Conservation (phyloP, 2,888 invertebrate species). For the Cephalotes varians region DNA sequence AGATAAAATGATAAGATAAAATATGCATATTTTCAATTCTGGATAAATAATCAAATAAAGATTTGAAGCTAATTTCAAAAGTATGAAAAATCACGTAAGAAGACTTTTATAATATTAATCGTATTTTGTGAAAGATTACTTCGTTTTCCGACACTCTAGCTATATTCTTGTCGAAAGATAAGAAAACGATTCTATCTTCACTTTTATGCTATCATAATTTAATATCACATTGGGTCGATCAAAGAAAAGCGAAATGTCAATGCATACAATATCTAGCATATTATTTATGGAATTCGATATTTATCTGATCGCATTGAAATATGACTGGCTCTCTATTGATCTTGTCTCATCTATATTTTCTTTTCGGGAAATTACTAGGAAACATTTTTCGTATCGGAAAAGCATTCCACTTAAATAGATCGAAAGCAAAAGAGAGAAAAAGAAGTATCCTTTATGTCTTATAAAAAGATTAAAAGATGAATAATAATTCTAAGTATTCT, state of each 20-base stretch:
- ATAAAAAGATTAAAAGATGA: not conserved
- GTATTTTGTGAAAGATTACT: not conserved
- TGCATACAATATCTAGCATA: not conserved
- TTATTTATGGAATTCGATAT: conserved; percentile 13
- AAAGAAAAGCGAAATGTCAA: conserved; percentile 1
- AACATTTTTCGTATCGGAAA: not conserved
- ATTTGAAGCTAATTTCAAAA: not conserved
- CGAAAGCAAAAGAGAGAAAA: not conserved
- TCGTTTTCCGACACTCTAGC: not conserved
- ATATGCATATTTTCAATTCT: not conserved
- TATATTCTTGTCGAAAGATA: not conserved
- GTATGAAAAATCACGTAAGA: not conserved
- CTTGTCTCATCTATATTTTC: conserved; percentile 7
- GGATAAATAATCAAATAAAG: not conserved
- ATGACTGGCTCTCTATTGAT: conserved; percentile 1
- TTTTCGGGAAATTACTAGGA: conserved; percentile 9
- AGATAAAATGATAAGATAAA: not conserved
- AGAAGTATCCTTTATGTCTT: not conserved
- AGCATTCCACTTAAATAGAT: conserved; percentile 29
- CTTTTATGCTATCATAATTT: not conserved
- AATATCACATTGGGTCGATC: not conserved
- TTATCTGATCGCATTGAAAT: conserved; percentile 10
- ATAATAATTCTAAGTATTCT: not conserved
- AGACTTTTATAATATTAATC: not conserved
- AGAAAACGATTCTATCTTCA: not conserved